Evolutionary conservation across 2,888 invertebrate species (phyloP).

Genomic region (Chymomyza procnemis): DNA sequence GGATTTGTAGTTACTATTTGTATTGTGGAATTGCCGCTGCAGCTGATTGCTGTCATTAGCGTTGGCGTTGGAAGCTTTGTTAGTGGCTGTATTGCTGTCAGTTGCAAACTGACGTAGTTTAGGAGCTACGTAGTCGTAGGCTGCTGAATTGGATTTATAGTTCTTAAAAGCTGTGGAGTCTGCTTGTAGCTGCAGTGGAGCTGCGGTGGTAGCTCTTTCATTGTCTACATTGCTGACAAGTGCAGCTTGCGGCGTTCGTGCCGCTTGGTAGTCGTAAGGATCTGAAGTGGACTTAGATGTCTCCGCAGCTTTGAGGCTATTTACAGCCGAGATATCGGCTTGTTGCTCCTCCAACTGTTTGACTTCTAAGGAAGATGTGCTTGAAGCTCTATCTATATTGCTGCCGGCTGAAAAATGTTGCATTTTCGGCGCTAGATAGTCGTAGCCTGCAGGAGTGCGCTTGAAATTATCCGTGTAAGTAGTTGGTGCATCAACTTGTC

Average conservation of each 20-base stretch:
- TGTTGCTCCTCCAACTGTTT: constrained; percentile 45
- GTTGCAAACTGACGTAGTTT: too few species aligned
- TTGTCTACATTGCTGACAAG: constrained; percentile 19
- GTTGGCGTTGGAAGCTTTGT: too few species aligned
- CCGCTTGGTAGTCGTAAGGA: constrained; percentile 51
- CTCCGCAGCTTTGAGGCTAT: too few species aligned
- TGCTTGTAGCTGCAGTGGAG: too few species aligned
- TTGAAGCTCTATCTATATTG: too few species aligned
- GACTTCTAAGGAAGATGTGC: constrained; percentile 2
- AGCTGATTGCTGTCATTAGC: constrained; percentile 35
- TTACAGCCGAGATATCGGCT: constrained; percentile 23
- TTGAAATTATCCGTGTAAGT: constrained; percentile 21
- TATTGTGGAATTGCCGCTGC: constrained; percentile 38
- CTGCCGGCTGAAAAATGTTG: not conserved
- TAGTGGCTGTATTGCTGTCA: too few species aligned
- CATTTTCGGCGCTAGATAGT: too few species aligned
- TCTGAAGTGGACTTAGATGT: constrained; percentile 59
- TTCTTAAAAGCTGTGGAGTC: not conserved
- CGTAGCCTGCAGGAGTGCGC: not conserved
- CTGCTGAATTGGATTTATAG: too few species aligned
- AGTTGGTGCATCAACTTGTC: too few species aligned
- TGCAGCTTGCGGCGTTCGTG: constrained; percentile 17
- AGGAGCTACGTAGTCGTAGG: too few species aligned
- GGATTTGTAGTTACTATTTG: not conserved
- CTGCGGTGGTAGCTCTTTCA: not conserved